phyloP scores from a whole-genome alignment of 2,888 invertebrate genomes.

The Tipula unca region DNA sequence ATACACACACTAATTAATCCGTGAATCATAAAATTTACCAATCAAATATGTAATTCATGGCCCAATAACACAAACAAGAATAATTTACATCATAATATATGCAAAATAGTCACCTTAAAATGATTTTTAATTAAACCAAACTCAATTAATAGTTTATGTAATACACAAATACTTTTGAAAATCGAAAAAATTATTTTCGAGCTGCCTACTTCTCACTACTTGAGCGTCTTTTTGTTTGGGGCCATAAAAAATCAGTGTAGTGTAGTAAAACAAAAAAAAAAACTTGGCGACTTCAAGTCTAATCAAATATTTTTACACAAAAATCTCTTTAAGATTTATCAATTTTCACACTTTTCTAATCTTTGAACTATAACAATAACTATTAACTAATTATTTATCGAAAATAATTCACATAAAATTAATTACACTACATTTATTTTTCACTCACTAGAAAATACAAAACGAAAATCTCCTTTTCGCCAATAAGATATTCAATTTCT shows the following conservation, averaged over 20 bases:
- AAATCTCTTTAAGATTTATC: neutral
- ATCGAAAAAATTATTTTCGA: neutral
- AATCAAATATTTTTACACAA: neutral
- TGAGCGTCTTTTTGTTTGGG: conserved; percentile 8
- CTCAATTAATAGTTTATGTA: neutral
- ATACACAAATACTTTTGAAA: neutral
- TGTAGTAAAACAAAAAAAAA: neutral
- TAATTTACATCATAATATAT: neutral
- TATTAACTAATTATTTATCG: neutral
- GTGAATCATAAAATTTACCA: conserved; percentile 14
- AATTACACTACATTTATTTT: neutral
- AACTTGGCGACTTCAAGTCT: neutral
- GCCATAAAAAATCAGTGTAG: neutral
- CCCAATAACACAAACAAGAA: neutral
- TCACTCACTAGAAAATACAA: conserved; percentile 8
- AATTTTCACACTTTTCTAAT: neutral
- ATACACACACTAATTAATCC: neutral
- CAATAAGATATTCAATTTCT: conserved; percentile 14
- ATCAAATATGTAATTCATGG: neutral
- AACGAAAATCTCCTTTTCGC: conserved; percentile 8
- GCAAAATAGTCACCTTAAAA: neutral
- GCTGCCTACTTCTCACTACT: neutral
- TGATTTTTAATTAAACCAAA: neutral
- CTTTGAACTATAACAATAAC: neutral
- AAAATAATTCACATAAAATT: neutral